A percentile compares a stretch with the other conserved stretches of the same genome.
Conservation (phyloP, 2,113 vertebrate species). For the Lepisosteus oculatus region DNA sequence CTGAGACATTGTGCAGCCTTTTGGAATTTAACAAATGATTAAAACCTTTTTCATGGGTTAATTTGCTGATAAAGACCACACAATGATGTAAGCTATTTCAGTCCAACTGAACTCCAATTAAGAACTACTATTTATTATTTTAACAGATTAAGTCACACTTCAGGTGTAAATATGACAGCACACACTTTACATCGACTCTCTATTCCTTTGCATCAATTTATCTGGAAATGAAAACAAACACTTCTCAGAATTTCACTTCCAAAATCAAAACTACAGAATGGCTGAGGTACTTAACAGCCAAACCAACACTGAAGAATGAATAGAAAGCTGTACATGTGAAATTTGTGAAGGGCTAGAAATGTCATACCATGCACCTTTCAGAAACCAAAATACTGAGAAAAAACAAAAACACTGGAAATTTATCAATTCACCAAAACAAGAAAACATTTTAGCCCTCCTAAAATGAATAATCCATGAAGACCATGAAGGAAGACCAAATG, state of each 20-base stretch:
- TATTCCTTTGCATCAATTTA: background rate
- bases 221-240: background rate
- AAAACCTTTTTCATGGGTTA: background rate
- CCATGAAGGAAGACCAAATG: background rate
- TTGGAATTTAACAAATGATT: background rate
- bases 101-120: background rate
- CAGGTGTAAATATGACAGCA: slow-evolving; percentile 13
- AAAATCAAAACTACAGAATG: background rate
- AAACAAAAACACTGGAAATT: background rate
- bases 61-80: background rate
- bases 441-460: slow-evolving; percentile 1
- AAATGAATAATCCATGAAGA: background rate
- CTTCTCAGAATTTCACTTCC: slow-evolving; percentile 3
- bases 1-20: background rate
- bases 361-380: background rate
- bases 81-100: slow-evolving; percentile 1
- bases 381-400: slow-evolving; percentile 6
- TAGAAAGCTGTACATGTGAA: background rate
- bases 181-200: background rate
- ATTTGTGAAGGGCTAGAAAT: background rate
- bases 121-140: background rate
- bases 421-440: background rate
- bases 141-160: slow-evolving; percentile 8
- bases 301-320: background rate
- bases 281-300: background rate